Percentiles rank a stretch among this genome's conserved stretches.
Conservation (phyloP, 2,888 invertebrate genomes). For the Pandemis corylana region DNA sequence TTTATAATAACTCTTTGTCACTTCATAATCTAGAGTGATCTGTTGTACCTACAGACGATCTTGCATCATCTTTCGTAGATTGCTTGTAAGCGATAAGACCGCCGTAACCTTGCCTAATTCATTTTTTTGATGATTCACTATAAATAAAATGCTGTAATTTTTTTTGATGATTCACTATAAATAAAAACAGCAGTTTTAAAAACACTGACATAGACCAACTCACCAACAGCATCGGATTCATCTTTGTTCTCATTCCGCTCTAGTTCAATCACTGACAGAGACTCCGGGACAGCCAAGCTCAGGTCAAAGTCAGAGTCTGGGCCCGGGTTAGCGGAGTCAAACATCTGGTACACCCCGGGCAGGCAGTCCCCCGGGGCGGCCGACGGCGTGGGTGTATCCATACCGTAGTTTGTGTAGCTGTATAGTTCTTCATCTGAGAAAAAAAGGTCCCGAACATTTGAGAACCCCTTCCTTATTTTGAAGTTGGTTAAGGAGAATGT, state of each 20-base stretch:
- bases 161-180: no score
- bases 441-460: slow-evolving; percentile 4
- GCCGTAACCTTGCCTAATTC: no score
- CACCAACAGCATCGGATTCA: slow-evolving; percentile 63
- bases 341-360: slow-evolving; percentile 75
- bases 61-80: no score
- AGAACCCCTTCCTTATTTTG: no score
- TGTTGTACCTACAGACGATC: no score
- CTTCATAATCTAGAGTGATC: no score
- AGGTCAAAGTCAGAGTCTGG: slow-evolving; percentile 92
- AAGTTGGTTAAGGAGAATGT: no score
- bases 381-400: slow-evolving; percentile 76
- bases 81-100: no score
- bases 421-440: slow-evolving; percentile 76
- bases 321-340: slow-evolving; percentile 82
- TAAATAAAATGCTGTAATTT: no score
- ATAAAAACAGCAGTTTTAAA: no score
- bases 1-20: no score
- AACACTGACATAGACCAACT: slow-evolving; percentile 37
- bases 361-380: slow-evolving; percentile 73
- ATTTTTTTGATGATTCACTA: no score
- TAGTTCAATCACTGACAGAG: slow-evolving; percentile 87
- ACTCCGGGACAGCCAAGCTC: slow-evolving; percentile 90
- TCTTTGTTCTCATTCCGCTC: slow-evolving; percentile 72
- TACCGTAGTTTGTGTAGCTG: slow-evolving; percentile 79